phyloP scores from a whole-genome alignment of 2,888 invertebrate genomes.

The Limnephilus marmoratus region DNA sequence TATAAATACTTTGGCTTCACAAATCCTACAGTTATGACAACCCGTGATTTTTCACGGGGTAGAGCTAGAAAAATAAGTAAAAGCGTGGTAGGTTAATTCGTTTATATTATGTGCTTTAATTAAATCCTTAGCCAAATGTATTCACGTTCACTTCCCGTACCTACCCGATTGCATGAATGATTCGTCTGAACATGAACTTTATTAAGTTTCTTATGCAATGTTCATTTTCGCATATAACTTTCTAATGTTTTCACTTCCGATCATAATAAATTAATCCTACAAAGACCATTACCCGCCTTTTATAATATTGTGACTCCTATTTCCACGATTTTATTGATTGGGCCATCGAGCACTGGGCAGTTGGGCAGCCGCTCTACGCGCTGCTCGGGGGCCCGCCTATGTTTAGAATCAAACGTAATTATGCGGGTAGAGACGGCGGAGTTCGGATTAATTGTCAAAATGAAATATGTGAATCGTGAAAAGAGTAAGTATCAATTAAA shows the following conservation, averaged over 20 bases:
- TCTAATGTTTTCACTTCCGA: constrained; percentile 45
- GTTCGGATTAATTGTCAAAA: constrained; percentile 8
- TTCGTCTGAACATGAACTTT: background rate
- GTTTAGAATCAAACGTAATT: background rate
- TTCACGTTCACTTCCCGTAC: background rate
- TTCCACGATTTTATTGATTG: background rate
- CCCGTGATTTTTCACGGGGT: too few species aligned
- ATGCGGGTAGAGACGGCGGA: background rate
- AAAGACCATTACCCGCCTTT: background rate
- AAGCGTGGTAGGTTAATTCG: too few species aligned
- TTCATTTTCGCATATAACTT: constrained; percentile 25
- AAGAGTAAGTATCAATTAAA: constrained; percentile 31
- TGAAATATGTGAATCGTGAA: constrained; percentile 38
- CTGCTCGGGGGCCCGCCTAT: background rate
- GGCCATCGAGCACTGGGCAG: background rate
- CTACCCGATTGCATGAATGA: background rate
- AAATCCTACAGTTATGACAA: too few species aligned
- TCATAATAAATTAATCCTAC: constrained; percentile 16
- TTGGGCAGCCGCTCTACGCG: background rate
- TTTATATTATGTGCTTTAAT: too few species aligned
- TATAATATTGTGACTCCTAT: background rate
- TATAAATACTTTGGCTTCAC: too few species aligned
- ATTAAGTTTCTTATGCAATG: background rate
- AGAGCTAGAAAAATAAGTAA: too few species aligned
- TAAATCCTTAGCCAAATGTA: background rate